These are phyloP conservation scores for Aphidoletes aphidimyza DNA, from an alignment of 2,888 invertebrate species.

Conservation along the genomic window DNA sequence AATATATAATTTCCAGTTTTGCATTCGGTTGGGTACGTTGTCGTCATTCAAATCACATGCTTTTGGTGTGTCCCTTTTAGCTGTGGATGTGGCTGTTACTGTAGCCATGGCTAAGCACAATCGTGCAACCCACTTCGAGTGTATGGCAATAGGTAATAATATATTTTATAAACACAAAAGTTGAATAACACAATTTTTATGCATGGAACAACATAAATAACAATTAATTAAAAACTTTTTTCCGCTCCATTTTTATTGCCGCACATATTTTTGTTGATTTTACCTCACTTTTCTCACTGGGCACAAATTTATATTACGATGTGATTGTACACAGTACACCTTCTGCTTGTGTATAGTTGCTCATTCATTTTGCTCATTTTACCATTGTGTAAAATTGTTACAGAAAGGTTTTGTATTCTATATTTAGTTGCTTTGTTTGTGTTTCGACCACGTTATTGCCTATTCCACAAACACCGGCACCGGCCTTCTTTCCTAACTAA, in stretches of 20 bases:
- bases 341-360: neutral
- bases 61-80: neutral
- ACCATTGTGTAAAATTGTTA: no score
- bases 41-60: constrained; percentile 48
- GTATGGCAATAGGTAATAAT: neutral
- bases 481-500: neutral
- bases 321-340: neutral
- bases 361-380: neutral
- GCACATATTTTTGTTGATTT: neutral
- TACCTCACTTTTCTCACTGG: neutral
- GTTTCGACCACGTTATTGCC: neutral
- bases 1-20: constrained; percentile 5
- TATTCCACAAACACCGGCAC: neutral
- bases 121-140: neutral
- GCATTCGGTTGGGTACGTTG: neutral
- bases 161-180: constrained; percentile 27
- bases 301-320: neutral
- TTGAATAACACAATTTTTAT: constrained; percentile 53
- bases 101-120: neutral
- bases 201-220: constrained; percentile 51
- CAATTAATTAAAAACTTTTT: constrained; percentile 53
- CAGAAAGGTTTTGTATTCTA: neutral
- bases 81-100: neutral
- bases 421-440: neutral
- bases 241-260: constrained; percentile 27